Conservation (phyloP, 2,888 invertebrate genomes). For the Spisula subtruncata region DNA sequence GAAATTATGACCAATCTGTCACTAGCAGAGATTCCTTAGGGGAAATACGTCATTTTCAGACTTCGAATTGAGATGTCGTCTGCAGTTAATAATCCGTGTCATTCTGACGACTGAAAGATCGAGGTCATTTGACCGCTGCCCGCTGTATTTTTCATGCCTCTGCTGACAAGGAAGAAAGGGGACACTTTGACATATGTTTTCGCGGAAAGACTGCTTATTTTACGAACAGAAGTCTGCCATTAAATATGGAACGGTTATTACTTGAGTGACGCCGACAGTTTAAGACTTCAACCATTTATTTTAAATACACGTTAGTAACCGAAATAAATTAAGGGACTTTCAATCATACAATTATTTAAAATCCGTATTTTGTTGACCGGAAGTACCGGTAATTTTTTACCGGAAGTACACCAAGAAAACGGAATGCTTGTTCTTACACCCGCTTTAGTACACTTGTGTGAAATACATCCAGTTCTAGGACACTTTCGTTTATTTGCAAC, state of each 20-base stretch:
- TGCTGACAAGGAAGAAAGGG: constrained; percentile 37
- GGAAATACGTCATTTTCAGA: constrained; percentile 61
- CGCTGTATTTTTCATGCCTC: constrained; percentile 48
- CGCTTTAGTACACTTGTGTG: too few species aligned
- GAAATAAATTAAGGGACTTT: not conserved
- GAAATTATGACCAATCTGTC: constrained; percentile 62
- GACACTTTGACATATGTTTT: constrained; percentile 60
- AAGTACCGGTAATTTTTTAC: not conserved
- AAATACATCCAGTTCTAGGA: too few species aligned
- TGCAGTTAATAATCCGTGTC: constrained; percentile 55
- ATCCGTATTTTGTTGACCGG: too few species aligned
- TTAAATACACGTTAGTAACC: not conserved
- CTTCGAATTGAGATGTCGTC: constrained; percentile 61
- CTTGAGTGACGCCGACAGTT: not conserved
- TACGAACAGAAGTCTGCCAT: not conserved
- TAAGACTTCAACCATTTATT: not conserved
- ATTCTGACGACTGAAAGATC: constrained; percentile 61
- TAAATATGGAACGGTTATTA: not conserved
- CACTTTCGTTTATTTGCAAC: too few species aligned
- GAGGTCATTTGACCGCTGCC: constrained; percentile 64
- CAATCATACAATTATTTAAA: not conserved
- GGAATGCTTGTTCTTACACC: not conserved
- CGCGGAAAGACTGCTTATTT: constrained; percentile 37
- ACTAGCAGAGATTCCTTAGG: constrained; percentile 61
- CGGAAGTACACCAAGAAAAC: not conserved